These are phyloP conservation scores for Serranus cabrilla DNA, from an alignment of 2,797 vertebrate species.

Conservation along the genomic window DNA sequence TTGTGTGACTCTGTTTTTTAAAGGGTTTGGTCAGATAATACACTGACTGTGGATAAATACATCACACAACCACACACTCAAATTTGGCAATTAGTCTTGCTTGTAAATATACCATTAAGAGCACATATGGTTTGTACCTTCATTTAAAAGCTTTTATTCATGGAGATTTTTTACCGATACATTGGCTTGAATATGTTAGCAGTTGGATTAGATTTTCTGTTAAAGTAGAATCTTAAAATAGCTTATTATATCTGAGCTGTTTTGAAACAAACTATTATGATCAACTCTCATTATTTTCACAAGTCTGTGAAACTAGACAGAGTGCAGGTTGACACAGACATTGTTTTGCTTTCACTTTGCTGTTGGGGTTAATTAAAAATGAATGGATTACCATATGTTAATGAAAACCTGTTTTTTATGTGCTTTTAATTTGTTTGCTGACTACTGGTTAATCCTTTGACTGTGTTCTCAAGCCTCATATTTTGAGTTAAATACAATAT, in stretches of 20 bases:
- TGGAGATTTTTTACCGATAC: not conserved
- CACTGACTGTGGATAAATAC: too few species aligned
- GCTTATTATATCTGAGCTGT: not conserved
- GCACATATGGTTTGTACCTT: not conserved
- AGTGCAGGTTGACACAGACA: slow-evolving; percentile 4
- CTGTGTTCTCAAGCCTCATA: slow-evolving; percentile 38
- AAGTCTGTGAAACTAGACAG: slow-evolving; percentile 6
- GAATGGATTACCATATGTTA: slow-evolving; percentile 46
- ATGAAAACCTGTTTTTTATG: slow-evolving; percentile 44
- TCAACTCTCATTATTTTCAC: not conserved
- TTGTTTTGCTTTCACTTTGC: slow-evolving; percentile 34
- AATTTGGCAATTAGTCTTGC: not conserved
- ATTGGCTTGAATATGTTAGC: not conserved
- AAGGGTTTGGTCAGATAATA: too few species aligned
- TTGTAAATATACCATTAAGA: slow-evolving; percentile 16
- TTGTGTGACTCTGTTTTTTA: too few species aligned
- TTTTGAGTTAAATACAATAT: slow-evolving; percentile 61
- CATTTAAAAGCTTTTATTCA: not conserved
- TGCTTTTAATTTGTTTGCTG: slow-evolving; percentile 32
- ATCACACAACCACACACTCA: too few species aligned
- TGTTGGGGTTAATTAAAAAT: slow-evolving; percentile 53
- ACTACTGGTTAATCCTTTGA: slow-evolving; percentile 39
- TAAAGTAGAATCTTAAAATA: not conserved
- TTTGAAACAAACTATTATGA: not conserved
- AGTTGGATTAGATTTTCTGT: not conserved